phyloP scores from a whole-genome alignment of 1,140 invertebrate species.

The Drosophila sp. region DNA sequence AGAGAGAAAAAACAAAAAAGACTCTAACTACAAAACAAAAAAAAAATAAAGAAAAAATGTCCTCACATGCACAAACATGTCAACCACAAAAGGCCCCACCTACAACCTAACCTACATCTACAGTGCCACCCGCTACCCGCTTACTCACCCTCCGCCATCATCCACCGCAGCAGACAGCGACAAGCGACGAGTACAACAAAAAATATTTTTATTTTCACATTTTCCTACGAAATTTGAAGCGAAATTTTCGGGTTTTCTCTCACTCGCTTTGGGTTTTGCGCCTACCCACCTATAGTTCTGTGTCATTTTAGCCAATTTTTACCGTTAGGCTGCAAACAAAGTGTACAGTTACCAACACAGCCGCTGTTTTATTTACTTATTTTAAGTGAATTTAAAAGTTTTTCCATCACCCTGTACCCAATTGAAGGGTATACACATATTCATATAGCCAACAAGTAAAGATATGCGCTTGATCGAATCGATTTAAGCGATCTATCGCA shows the following conservation, averaged over 20 bases:
- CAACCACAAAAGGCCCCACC: constrained; percentile 39
- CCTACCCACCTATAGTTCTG: constrained; percentile 28
- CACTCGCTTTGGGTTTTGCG: constrained; percentile 8
- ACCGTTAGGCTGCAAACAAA: constrained; percentile 51
- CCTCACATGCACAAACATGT: constrained; percentile 58
- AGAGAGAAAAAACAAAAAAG: constrained; percentile 5
- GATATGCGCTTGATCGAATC: too few species aligned
- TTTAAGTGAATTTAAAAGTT: constrained; percentile 21
- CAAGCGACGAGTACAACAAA: constrained; percentile 24
- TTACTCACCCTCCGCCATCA: neutral
- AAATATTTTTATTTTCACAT: constrained; percentile 48
- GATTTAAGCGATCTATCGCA: too few species aligned
- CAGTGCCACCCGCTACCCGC: neutral
- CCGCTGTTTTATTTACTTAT: constrained; percentile 20
- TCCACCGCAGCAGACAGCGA: constrained; percentile 13
- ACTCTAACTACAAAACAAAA: neutral
- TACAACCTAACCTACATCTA: constrained; percentile 6
- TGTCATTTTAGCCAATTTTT: constrained; percentile 58
- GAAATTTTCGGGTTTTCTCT: constrained; percentile 30
- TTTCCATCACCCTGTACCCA: neutral
- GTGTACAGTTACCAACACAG: constrained; percentile 57
- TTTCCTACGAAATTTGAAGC: constrained; percentile 65
- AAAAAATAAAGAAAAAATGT: constrained; percentile 38
- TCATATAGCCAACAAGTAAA: neutral
- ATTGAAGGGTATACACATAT: neutral